Evolutionary conservation across 2,113 vertebrate species (phyloP), one percentile per base, ranked within the genome.

Genomic region (Pelecanoides urinatrix): DNA sequence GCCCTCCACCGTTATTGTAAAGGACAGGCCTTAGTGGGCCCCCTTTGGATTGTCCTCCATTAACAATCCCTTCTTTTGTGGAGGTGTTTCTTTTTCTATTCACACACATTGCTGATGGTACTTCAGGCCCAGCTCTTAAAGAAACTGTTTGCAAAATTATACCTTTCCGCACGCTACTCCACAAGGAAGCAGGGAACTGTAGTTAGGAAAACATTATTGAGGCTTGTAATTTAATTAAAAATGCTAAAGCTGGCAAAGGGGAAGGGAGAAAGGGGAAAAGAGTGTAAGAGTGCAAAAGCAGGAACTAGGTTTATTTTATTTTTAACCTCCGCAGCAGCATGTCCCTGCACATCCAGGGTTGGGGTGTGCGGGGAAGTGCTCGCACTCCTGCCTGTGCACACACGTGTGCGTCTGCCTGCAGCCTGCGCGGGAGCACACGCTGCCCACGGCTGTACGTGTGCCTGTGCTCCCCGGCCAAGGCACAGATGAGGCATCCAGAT

Each of bases 61-160:
- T 98, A 98, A 99, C 98, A 99, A 99, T 99, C 97, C 98, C 96
- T 97, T 97, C 98, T 97, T 99, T 99, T 99, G 98, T 99, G 98
- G 97, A 98, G 92, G 98, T 98, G 98, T 98, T 99, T 98, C 98
- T 98, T 98, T 99, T 96, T 98, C 96, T 98, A 98, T 98, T 98
- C 97, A 96, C 95, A 97, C 97, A 98, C 98, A 98, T 98, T 94
- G 90, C 98, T 98, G 98, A 99, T 98, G 98, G 98, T 97, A 98
- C 99, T 99, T 98, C 98, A 99, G 98, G 98, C 98, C 91, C 95
- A 96, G 98, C 98, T 98, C 98, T 99, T 98, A 98, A 97, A 98
- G 98, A 98, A 98, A 98, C 97, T 98, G 98, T 99, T 99, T 99
- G 98, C 98, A 98, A 99, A 99, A 98, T 99, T 98, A 98, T 97